A percentile compares a stretch with the other conserved stretches of the same genome.
phyloP scores from a whole-genome alignment of 2,888 invertebrate species.

The Bombylius discolor region DNA sequence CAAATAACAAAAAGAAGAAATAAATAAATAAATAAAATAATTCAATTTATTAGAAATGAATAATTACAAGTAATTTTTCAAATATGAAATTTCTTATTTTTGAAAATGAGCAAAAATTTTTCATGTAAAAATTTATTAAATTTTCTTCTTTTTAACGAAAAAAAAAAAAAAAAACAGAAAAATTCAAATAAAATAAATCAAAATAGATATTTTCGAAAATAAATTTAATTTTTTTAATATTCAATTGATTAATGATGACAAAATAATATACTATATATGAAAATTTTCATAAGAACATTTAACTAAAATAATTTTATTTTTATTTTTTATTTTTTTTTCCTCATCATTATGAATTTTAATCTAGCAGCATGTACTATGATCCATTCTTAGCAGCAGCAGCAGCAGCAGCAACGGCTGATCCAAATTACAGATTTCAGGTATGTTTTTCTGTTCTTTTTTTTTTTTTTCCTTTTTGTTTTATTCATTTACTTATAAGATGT shows the following conservation, averaged over 20 bases:
- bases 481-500: no score
- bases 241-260: no score
- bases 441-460: conserved; percentile 23
- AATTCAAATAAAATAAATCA: no score
- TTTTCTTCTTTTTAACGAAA: not conserved
- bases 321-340: conserved; percentile 1
- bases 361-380: conserved; percentile 80
- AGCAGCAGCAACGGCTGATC: conserved; percentile 58
- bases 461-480: not conserved
- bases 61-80: no score
- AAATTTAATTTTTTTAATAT: no score
- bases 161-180: no score
- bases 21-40: no score
- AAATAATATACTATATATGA: no score
- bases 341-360: conserved; percentile 7
- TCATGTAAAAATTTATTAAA: no score
- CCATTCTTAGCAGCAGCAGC: conserved; percentile 85
- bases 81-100: not conserved
- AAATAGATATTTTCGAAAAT: no score
- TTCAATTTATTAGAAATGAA: no score
- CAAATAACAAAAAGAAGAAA: not conserved
- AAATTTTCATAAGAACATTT: no score
- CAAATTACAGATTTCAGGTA: conserved; percentile 86
- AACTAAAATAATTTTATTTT: not conserved
- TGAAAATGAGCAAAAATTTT: not conserved